Base-by-base conservation (phyloP, 2,888 invertebrate species). In the Cantharis rustica region DNA sequence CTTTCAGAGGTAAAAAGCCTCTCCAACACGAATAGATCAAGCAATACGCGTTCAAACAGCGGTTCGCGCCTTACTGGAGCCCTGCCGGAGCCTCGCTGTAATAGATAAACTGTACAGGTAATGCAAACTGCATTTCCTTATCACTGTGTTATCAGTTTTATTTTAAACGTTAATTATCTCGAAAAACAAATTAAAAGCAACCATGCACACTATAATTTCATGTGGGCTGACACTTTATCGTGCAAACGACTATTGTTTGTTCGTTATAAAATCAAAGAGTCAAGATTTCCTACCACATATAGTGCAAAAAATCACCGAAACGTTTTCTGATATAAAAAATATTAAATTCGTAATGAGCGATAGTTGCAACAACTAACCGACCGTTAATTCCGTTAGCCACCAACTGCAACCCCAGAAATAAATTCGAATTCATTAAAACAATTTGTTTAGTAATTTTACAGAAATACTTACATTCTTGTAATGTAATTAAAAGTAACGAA, bases 31-130 rank as follows among this genome's bases (percentile, higher is more conserved):
- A 71, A 61, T 61, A 73, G 47, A 77, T 69, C 77, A 77, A 71
- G 76, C 73, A 76, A 69, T 62, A 71, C 76, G 63, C 68, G 71
- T 71, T 74, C 62, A 70, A 69, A 76, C 72, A 72, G 79, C 75
- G 78, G 74, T 72, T 75, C 70, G 72, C 71, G 68, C 64, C 69
- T 77, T 69, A 80, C 77, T 80, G 80, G 72, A 73, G 78, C 78
- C 79, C 75, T 66, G 71, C 73, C 68, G 75, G 77, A 71, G 79
- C 79, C 77, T 74, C 76, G 76, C 75, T 61, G 69, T 74, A 20
- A 27, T 68, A 23, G 77, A 77, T 77, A 77, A 77, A 62, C 72
- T 23, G 69, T 68, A 47, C 74, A 77, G 77, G 77, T 77, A 74
- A 68, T 77, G 72, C 76, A 76, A 71, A 77, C 62, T 77, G 76